Conservation (phyloP, 2,888 invertebrate genomes). For the Sicus ferrugineus region DNA sequence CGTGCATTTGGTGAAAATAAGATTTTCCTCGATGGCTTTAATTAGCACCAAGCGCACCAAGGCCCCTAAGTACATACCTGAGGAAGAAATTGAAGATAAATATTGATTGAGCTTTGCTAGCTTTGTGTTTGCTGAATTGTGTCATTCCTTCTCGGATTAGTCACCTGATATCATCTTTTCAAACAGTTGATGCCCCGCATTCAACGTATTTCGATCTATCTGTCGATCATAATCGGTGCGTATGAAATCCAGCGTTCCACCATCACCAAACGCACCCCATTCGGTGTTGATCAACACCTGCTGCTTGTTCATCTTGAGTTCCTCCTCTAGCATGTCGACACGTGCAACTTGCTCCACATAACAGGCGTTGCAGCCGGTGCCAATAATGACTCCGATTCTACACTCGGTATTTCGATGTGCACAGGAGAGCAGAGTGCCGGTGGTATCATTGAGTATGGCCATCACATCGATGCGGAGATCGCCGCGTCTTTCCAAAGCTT, state of each 20-base stretch:
- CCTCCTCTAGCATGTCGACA: constrained; percentile 78
- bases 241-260: constrained; percentile 84
- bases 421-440: constrained; percentile 92
- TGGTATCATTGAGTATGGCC: constrained; percentile 93
- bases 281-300: constrained; percentile 91
- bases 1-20: constrained; percentile 47
- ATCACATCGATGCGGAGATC: constrained; percentile 84
- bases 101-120: not conserved
- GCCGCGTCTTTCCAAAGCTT: constrained; percentile 84
- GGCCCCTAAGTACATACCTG: constrained; percentile 98
- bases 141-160: not conserved
- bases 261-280: constrained; percentile 97
- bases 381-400: constrained; percentile 76
- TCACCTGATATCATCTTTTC: constrained; percentile 92
- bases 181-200: constrained; percentile 80
- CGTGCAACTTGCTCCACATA: constrained; percentile 88
- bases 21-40: constrained; percentile 78
- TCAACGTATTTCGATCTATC: constrained; percentile 84
- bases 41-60: constrained; percentile 84
- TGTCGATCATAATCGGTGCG: constrained; percentile 83
- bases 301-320: constrained; percentile 67
- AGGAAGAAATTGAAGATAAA: constrained; percentile 12
- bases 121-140: not conserved
- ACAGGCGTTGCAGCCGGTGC: constrained; percentile 95
- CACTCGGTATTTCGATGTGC: constrained; percentile 82